Percentiles rank a stretch among this genome's conserved stretches.
phyloP scores from a whole-genome alignment of 2,797 vertebrate genomes.

The Hippopotamyrus pictus region DNA sequence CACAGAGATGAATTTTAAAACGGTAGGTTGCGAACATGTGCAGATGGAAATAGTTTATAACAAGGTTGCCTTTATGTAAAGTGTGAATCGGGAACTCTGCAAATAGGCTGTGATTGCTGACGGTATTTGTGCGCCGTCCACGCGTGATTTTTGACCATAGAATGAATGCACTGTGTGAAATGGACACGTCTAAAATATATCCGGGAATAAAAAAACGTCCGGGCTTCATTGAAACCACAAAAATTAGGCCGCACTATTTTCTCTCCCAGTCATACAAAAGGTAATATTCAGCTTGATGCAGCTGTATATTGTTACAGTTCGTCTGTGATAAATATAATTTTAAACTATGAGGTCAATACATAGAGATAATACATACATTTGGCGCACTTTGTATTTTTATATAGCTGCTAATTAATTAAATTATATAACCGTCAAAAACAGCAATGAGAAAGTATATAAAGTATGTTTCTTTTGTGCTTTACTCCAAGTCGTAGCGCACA shows the following conservation, averaged over 20 bases:
- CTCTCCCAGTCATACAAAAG: not conserved
- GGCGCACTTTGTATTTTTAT: not conserved
- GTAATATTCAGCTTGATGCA: not conserved
- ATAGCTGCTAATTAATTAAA: not conserved
- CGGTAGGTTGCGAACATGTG: slow-evolving; percentile 74
- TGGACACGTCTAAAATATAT: slow-evolving; percentile 43
- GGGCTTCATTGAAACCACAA: not conserved
- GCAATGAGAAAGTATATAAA: not conserved
- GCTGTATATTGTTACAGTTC: not conserved
- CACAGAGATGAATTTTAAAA: slow-evolving; percentile 84
- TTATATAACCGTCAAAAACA: not conserved
- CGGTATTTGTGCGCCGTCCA: slow-evolving; percentile 73
- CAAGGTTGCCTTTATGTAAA: slow-evolving; percentile 82
- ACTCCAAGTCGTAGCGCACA: not conserved
- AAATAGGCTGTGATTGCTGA: slow-evolving; percentile 77
- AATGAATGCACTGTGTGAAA: slow-evolving; percentile 76
- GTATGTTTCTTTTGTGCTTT: not conserved
- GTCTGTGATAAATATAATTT: not conserved
- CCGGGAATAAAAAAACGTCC: not conserved
- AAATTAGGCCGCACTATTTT: not conserved
- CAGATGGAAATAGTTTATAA: slow-evolving; percentile 72
- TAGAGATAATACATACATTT: not conserved
- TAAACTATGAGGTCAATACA: not conserved
- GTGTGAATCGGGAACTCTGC: slow-evolving; percentile 85
- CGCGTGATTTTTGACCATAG: slow-evolving; percentile 72